Conservation (phyloP, 1,140 invertebrate genomes). For the Brachionus manjavacas region DNA sequence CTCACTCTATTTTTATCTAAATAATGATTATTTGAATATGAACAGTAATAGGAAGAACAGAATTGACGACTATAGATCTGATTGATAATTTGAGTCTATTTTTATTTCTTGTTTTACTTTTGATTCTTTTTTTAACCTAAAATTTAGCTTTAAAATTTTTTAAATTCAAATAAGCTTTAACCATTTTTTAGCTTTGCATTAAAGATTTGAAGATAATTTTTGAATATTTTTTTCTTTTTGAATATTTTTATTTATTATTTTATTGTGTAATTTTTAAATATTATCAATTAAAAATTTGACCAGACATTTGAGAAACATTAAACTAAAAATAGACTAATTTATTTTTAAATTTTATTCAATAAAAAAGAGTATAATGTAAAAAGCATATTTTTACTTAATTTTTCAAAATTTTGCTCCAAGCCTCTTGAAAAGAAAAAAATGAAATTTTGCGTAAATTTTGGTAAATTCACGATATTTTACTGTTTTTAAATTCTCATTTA, state of each 20-base stretch:
- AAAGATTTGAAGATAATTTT: neutral
- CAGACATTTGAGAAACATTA: neutral
- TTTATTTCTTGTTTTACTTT: neutral
- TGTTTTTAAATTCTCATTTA: too few relatives aligned
- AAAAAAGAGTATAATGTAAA: neutral
- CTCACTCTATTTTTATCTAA: constrained; percentile 34
- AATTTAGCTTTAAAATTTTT: neutral
- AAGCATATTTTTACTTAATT: neutral
- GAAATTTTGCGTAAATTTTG: too few relatives aligned
- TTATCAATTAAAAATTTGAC: neutral
- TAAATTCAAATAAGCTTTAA: neutral
- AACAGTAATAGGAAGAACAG: constrained; percentile 21
- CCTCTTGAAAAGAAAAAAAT: too few relatives aligned
- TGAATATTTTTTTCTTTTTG: neutral
- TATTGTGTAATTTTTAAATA: constrained; percentile 7
- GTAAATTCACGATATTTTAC: too few relatives aligned
- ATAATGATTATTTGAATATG: constrained; percentile 25
- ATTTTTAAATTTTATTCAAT: neutral
- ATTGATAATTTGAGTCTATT: neutral
- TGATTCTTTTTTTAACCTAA: neutral
- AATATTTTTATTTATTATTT: neutral
- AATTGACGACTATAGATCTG: constrained; percentile 35
- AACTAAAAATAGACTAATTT: neutral
- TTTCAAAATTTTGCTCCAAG: too few relatives aligned
- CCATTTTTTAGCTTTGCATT: neutral